Conservation (phyloP, 1,140 invertebrate genomes). For the Lepidotrigona ventralis region DNA sequence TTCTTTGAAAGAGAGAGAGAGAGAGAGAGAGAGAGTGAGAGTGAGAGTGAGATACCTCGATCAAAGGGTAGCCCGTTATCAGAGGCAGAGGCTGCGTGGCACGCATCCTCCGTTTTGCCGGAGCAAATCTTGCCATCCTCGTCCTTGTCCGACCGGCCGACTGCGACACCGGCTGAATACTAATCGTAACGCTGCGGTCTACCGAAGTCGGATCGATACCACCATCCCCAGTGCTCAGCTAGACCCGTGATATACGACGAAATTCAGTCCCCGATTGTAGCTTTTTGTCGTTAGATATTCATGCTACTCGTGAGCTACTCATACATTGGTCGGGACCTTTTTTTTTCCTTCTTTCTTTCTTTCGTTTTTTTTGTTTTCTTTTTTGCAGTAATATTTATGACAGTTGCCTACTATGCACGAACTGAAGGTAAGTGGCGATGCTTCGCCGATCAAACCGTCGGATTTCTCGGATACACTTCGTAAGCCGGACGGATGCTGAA, state of each 20-base stretch:
- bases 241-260: conserved; percentile 32
- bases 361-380: no score
- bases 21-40: no score
- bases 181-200: conserved; percentile 69
- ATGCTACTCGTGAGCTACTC: conserved; percentile 19
- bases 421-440: not conserved
- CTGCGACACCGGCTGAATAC: conserved; percentile 71
- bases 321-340: not conserved
- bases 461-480: not conserved
- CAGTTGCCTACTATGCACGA: not conserved
- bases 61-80: conserved; percentile 30
- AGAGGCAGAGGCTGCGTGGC: not conserved
- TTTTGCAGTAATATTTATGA: conserved; percentile 32
- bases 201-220: conserved; percentile 66
- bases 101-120: conserved; percentile 36
- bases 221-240: conserved; percentile 49
- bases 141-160: conserved; percentile 67
- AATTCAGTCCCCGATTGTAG: conserved; percentile 35
- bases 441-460: not conserved
- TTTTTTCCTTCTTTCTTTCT: no score
- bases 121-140: conserved; percentile 54
- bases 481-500: not conserved
- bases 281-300: conserved; percentile 40
- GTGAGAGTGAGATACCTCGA: not conserved
- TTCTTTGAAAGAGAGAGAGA: no score